Conservation (phyloP, 2,797 vertebrate genomes). For the Spinus olivaceus region DNA sequence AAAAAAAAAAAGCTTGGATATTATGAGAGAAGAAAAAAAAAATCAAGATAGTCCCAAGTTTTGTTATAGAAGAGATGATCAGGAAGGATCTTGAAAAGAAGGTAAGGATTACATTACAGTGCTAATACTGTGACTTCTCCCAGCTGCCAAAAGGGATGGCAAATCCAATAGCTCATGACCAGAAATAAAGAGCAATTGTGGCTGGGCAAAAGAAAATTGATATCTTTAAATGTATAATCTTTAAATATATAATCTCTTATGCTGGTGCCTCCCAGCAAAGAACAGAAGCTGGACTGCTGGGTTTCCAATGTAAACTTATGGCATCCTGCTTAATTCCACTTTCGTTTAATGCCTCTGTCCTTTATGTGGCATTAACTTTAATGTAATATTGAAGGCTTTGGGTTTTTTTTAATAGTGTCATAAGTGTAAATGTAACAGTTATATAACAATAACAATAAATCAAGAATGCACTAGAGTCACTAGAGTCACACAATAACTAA, state of each 20-base stretch:
- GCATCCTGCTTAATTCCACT: constrained; percentile 13
- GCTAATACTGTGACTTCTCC: not conserved
- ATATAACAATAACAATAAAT: constrained; percentile 67
- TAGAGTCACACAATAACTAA: constrained; percentile 47
- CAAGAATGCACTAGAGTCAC: constrained; percentile 19
- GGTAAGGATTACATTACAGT: not conserved
- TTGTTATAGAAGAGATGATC: not conserved
- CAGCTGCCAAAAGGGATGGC: not conserved
- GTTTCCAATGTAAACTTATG: constrained; percentile 17
- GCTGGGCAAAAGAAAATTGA: not conserved
- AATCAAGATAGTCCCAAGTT: not conserved
- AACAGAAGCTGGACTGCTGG: not conserved
- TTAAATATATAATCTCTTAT: not conserved
- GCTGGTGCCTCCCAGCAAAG: not conserved
- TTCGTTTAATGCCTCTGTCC: constrained; percentile 44
- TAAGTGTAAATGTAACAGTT: constrained; percentile 59
- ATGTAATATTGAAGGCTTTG: constrained; percentile 49
- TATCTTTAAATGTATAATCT: not conserved
- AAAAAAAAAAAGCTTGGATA: not conserved
- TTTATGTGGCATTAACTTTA: constrained; percentile 50
- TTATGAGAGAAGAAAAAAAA: not conserved
- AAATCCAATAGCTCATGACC: not conserved
- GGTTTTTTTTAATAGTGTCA: not conserved
- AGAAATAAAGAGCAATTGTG: constrained; percentile 34
- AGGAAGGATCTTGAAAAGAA: not conserved